These are phyloP conservation scores for Chaetops frenatus DNA, from an alignment of 2,113 vertebrate genomes.

Conservation along the genomic window DNA sequence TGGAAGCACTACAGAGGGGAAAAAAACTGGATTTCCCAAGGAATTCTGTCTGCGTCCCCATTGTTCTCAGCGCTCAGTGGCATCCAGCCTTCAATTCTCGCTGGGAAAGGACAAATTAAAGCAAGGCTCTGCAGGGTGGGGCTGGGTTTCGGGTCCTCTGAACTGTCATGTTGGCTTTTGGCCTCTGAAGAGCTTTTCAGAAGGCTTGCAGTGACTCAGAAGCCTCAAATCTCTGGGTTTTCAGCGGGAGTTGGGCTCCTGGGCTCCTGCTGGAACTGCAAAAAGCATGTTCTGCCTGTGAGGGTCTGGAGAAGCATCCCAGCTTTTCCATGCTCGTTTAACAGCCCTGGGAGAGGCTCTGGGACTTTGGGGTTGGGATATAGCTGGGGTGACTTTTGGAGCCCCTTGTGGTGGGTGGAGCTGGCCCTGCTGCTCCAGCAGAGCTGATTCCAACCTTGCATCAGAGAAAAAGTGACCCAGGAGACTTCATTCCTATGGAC, in stretches of 20 bases:
- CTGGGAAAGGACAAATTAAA: slow-evolving; percentile 3
- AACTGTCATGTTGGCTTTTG: not conserved
- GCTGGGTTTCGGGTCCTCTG: not conserved
- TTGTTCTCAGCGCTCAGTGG: not conserved
- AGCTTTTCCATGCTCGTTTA: not conserved
- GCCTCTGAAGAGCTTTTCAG: not conserved
- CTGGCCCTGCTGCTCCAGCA: not conserved
- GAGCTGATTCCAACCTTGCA: not conserved
- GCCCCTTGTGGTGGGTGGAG: not conserved
- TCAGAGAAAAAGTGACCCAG: not conserved
- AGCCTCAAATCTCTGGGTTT: not conserved
- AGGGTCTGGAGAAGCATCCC: not conserved
- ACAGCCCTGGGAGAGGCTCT: not conserved
- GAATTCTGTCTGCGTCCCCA: not conserved
- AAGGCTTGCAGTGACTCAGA: not conserved
- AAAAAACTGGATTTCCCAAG: not conserved
- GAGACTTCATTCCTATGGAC: not conserved
- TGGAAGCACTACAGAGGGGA: not conserved
- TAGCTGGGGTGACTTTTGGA: not conserved
- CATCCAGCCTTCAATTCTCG: not conserved
- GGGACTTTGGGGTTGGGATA: not conserved
- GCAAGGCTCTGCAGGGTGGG: not conserved
- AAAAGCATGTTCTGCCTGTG: not conserved
- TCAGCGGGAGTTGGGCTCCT: not conserved
- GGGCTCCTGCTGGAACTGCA: not conserved